Evolutionary conservation across 2,888 invertebrate species (phyloP), one percentile per base, ranked within the genome.

Genomic region (Pachymerium ferrugineum): DNA sequence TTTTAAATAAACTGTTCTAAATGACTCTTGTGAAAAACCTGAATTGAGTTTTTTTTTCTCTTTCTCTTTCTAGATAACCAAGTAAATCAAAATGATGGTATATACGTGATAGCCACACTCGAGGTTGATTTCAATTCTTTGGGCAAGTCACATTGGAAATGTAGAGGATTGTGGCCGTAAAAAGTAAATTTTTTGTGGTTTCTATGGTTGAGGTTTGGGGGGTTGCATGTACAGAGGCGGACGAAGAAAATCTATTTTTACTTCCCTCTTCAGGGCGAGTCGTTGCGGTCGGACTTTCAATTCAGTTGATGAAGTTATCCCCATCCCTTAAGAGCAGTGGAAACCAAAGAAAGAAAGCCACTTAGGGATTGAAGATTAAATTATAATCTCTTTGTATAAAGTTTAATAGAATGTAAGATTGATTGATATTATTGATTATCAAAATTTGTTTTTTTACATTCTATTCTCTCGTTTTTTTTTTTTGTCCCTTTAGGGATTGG

Each of bases 201-300:
- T 54, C 25, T 54, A 1, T 54, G 6, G 10, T 54, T 54, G 28
- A 54, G 25, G 28, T n/a, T n/a, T n/a, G n/a, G n/a, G n/a, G n/a
- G n/a, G n/a, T 22, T 54, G 3, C 25, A 54, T 2, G 25, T 25
- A 25, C 54, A 25, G 54, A 25, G 1, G 14, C 1, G n/a, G 28
- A n/a, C 12, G 62, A 28, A 8, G 12, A 28, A 62, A 62, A 62
- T 62, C 62, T 62, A 62, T 62, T 62, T 62, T 62, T 62, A 22
- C 28, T 62, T 28, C 25, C 25, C 28, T 62, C 62, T 62, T 62
- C 25, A 25, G 28, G 62, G 62, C 62, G 25, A 62, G 62, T 62
- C 62, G 62, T 62, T 62, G 62, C 62, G 62, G 62, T 62, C 62
- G 62, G 12, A 62, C 62, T 62, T 62, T 62, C 62, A 62, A 62